Evolutionary conservation across 2,797 vertebrate species (phyloP).

Genomic region (Leptodactylus fallax): DNA sequence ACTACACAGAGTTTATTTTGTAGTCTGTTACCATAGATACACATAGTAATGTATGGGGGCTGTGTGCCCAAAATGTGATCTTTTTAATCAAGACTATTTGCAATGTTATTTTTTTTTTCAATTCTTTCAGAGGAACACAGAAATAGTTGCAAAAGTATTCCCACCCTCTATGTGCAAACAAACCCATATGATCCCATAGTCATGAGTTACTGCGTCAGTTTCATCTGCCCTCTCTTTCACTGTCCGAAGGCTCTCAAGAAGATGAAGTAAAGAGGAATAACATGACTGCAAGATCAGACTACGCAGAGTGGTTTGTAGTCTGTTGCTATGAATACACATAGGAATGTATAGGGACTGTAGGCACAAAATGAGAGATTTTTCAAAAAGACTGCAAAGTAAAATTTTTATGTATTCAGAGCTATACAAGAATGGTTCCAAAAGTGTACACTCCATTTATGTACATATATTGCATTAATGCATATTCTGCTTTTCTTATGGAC

Average conservation of each 20-base stretch:
- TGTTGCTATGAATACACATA: background rate
- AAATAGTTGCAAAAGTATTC: no score
- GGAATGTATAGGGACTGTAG: background rate
- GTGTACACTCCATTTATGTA: no score
- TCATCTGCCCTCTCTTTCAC: no score
- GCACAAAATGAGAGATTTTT: background rate
- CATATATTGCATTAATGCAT: background rate
- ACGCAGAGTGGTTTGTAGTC: background rate
- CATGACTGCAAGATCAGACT: background rate
- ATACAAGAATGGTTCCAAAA: background rate
- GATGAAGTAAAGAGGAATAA: background rate
- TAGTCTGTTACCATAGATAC: background rate
- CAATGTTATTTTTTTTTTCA: no score
- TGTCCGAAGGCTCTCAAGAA: background rate
- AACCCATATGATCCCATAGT: no score
- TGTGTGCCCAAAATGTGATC: background rate
- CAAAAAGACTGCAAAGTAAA: background rate
- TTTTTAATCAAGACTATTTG: no score
- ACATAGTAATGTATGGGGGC: no score
- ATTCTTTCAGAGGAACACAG: no score
- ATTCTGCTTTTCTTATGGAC: background rate
- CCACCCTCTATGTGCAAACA: no score
- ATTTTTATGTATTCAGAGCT: no score
- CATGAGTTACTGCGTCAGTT: no score
- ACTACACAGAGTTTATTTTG: background rate